Evolutionary conservation across 2,113 vertebrate species (phyloP).

Genomic region (Equus quagga): DNA sequence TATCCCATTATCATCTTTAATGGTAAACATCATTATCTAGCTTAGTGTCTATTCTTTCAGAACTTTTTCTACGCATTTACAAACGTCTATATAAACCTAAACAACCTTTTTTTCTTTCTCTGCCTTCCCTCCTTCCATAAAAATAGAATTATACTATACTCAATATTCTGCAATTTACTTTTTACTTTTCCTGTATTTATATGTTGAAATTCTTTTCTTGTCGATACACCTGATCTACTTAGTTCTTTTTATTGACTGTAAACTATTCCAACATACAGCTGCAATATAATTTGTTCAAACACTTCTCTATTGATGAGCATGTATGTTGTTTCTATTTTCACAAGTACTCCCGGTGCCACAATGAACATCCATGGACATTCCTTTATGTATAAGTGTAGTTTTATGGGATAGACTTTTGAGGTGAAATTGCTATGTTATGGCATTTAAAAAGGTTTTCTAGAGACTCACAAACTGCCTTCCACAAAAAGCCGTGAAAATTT

Average conservation of each 20-base stretch:
- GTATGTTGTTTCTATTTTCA: background rate
- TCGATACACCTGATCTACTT: background rate
- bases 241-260: conserved; percentile 16
- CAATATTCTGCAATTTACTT: background rate
- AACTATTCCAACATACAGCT: background rate
- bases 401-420: background rate
- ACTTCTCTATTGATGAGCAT: background rate
- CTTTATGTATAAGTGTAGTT: background rate
- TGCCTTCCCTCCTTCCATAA: background rate
- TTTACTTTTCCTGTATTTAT: background rate
- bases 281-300: background rate
- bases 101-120: background rate
- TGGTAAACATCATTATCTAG: background rate
- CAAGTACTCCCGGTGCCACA: background rate
- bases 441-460: background rate
- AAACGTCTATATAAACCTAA: background rate
- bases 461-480: background rate
- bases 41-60: background rate
- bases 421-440: background rate
- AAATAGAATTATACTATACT: background rate
- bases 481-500: background rate
- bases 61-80: background rate
- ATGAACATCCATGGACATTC: background rate
- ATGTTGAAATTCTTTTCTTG: conserved; percentile 9
- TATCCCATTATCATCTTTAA: background rate